Conservation (phyloP, 2,888 invertebrate genomes). For the Ophion costatus region DNA sequence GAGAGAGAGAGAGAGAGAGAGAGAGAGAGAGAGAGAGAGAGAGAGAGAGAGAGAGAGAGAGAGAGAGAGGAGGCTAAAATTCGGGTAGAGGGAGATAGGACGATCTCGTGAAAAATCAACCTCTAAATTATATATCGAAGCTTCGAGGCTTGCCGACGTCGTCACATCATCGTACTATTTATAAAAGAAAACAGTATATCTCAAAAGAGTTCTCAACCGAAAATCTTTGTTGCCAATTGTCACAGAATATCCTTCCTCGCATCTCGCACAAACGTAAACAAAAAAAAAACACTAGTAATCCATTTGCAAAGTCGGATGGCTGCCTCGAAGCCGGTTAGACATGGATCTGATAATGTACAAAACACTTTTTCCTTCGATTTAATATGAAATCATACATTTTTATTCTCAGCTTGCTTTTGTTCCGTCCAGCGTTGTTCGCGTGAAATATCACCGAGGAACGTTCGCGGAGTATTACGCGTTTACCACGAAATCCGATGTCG, state of each 20-base stretch:
- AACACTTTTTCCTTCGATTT: conserved; percentile 34
- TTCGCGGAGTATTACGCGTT: neutral
- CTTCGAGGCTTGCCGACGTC: conserved; percentile 44
- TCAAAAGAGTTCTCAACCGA: neutral
- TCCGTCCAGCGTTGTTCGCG: neutral
- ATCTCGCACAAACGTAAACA: neutral
- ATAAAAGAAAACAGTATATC: neutral
- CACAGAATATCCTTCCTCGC: neutral
- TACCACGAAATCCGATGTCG: neutral
- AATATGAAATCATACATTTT: conserved; percentile 45
- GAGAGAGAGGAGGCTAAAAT: neutral
- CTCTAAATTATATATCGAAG: conserved; percentile 29
- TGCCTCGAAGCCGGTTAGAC: conserved; percentile 54
- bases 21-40: too few species aligned
- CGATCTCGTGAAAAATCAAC: conserved; percentile 29
- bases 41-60: neutral
- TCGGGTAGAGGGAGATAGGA: conserved; percentile 24
- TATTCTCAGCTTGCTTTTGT: conserved; percentile 1
- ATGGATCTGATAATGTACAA: conserved; percentile 16
- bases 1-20: neutral
- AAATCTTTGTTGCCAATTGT: neutral
- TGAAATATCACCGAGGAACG: conserved; percentile 11
- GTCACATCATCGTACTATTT: neutral
- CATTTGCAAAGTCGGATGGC: conserved; percentile 30
- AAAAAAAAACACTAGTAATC: neutral